A percentile compares a stretch with the other conserved stretches of the same genome.
Conservation (phyloP, 2,797 vertebrate species). For the Alectoris magna region DNA sequence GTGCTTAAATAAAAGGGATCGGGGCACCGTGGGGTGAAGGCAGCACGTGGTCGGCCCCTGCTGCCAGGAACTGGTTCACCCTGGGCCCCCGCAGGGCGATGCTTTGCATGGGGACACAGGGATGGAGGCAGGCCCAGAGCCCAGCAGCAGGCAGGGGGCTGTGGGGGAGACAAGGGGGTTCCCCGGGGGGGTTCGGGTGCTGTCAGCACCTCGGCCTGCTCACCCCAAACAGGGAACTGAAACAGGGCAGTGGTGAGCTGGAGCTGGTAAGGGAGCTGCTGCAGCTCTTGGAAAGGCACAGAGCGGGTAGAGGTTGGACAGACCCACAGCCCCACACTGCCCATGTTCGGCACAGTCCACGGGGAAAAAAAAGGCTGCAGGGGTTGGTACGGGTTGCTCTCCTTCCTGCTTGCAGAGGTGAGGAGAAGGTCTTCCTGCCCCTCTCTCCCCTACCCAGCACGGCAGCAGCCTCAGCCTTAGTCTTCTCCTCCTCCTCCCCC, state of each 20-base stretch:
- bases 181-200: neutral
- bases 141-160: neutral
- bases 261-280: neutral
- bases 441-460: neutral
- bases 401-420: neutral
- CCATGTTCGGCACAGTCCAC: conserved; percentile 2
- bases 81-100: neutral
- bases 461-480: neutral
- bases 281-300: neutral
- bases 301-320: neutral
- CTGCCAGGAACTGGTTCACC: neutral
- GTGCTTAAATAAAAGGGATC: neutral
- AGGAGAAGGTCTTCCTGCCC: neutral
- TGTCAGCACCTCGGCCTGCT: neutral
- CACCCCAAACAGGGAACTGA: neutral
- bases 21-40: neutral
- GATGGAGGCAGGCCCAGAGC: neutral
- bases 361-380: neutral
- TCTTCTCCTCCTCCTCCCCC: neutral
- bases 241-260: neutral
- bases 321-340: neutral
- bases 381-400: conserved; percentile 35
- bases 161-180: neutral
- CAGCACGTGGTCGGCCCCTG: neutral
- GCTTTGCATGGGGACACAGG: neutral